Conservation (phyloP, 1,140 invertebrate genomes). For the Drosophila mojavensis region DNA sequence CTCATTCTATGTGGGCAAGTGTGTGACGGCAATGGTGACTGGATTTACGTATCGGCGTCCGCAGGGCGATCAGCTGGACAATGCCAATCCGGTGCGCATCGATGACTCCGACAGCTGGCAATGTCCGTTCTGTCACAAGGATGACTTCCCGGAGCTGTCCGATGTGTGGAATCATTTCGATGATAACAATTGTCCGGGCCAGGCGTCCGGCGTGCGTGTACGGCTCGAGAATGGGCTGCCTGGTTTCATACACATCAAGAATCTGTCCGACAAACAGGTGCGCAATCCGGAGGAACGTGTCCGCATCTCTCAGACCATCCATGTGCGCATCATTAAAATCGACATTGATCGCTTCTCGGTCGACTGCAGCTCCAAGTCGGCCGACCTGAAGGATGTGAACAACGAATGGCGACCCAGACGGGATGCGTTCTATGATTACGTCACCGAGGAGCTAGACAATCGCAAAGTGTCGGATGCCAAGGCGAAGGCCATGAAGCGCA, state of each 20-base stretch:
- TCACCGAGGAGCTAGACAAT: slow-evolving; percentile 91
- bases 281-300: slow-evolving; percentile 97
- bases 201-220: slow-evolving; percentile 95
- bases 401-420: slow-evolving; percentile 95
- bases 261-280: slow-evolving; percentile 97
- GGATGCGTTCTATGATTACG: slow-evolving; percentile 96
- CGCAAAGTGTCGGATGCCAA: slow-evolving; percentile 91
- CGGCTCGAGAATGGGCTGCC: slow-evolving; percentile 96
- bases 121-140: slow-evolving; percentile 98
- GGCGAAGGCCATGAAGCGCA: slow-evolving; percentile 90
- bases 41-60: slow-evolving; percentile 94
- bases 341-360: slow-evolving; percentile 97
- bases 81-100: slow-evolving; percentile 97
- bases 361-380: slow-evolving; percentile 96
- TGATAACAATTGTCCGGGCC: slow-evolving; percentile 96
- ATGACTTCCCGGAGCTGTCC: slow-evolving; percentile 96
- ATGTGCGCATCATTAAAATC: slow-evolving; percentile 97
- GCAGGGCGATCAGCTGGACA: slow-evolving; percentile 95
- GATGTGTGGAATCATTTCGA: slow-evolving; percentile 99
- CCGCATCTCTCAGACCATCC: slow-evolving; percentile 93
- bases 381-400: slow-evolving; percentile 96
- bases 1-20: slow-evolving; percentile 96
- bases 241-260: slow-evolving; percentile 98
- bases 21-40: slow-evolving; percentile 90
- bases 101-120: slow-evolving; percentile 94